Base-by-base conservation (phyloP, 2,888 invertebrate genomes). In the Mythimna albipuncta region DNA sequence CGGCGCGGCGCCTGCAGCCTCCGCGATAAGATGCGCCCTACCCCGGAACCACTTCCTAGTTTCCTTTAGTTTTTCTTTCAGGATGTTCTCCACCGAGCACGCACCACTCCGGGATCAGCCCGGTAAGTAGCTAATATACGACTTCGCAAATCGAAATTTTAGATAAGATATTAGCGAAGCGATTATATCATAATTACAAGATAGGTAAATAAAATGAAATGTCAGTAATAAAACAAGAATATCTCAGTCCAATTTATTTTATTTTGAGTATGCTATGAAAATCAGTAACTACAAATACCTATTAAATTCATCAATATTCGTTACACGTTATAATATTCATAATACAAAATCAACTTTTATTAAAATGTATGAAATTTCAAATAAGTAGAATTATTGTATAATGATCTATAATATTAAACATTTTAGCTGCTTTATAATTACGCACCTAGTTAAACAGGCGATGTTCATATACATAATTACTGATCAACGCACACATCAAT, bases 41-140 rank as follows among this genome's bases (percentile, higher is more conserved):
- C 87, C 85, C 86, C 90, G 89, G 89, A 91, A 89, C 82, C 76
- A 84, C 85, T 91, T 91, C 91, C 91, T 87, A 83, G 62, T 79
- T 75, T 81, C 77, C 82, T 66, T 41, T 38, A 52, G 59, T 74
- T 84, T 83, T 79, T 79, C 69, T 52, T 41, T 69, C 26, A 57
- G 61, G 38, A 71, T 63, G 71, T 64, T 64, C 64, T 47, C 68
- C 57, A 54, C 68, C 54, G 38, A 57, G 54, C 66, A 52, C 55
- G 21, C 66, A n/a, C 26, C 35, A 35, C 57, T 57, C 72, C 10
- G 59, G 55, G n/a, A 71, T 21, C 26, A 69, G 41, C 55, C 11
- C 55, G 67, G 9, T 72, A 59, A 62, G 41, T 55, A 64, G 61
- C 35, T 62, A 61, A 50, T 72, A 72, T 65, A 64, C 13, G 66